These are phyloP conservation scores for Heliconius hortense DNA, from an alignment of 2,888 invertebrate species.

Conservation along the genomic window DNA sequence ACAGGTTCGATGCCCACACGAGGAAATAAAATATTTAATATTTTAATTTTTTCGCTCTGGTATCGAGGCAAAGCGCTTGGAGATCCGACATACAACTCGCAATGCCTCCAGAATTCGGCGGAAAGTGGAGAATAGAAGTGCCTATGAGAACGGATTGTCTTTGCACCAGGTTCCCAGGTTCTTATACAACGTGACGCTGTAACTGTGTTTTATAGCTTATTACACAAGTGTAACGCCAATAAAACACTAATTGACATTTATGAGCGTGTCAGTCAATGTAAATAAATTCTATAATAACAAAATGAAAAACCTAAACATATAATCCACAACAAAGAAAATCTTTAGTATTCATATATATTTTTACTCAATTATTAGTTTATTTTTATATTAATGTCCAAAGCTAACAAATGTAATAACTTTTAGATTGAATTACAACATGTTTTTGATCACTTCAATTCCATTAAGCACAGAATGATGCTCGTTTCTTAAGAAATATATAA, in stretches of 20 bases:
- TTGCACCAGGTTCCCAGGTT: too few species aligned
- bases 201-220: neutral
- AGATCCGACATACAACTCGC: too few species aligned
- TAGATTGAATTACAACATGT: neutral
- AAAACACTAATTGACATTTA: neutral
- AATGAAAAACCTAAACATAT: neutral
- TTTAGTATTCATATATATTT: neutral
- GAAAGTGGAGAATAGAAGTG: too few species aligned
- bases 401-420: neutral
- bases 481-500: constrained; percentile 7
- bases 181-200: too few species aligned
- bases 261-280: neutral
- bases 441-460: neutral
- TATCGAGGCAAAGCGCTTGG: too few species aligned
- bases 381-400: neutral
- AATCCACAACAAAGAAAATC: neutral
- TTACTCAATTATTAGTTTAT: neutral
- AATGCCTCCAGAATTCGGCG: too few species aligned
- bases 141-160: too few species aligned
- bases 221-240: neutral
- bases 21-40: too few species aligned
- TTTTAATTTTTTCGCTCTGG: too few species aligned
- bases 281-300: neutral
- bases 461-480: neutral
- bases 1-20: too few species aligned